Conservation (phyloP, 1,140 invertebrate genomes). For the Neotoxoptera formosana region DNA sequence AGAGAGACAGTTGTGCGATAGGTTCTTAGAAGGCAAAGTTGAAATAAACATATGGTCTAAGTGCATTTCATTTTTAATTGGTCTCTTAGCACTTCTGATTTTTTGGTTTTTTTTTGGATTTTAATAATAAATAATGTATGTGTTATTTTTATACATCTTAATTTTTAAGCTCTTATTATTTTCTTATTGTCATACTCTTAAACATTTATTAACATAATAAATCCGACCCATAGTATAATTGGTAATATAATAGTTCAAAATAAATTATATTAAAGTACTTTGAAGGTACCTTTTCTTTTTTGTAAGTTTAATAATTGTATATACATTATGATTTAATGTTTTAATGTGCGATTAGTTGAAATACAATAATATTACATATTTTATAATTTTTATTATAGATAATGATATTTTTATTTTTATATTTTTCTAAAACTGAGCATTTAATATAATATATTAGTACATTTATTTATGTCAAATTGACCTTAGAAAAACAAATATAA, state of each 20-base stretch:
- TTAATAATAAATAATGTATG: not conserved
- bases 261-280: not conserved
- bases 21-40: not conserved
- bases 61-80: conserved; percentile 28
- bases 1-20: conserved; percentile 35
- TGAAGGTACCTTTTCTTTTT: not conserved
- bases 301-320: not conserved
- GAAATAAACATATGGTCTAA: not conserved
- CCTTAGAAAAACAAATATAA: too few species aligned
- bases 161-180: not conserved
- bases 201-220: too few species aligned
- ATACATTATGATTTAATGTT: not conserved
- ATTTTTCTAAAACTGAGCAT: too few species aligned
- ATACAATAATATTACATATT: not conserved
- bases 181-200: not conserved
- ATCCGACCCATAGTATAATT: not conserved
- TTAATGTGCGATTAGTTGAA: not conserved
- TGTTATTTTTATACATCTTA: too few species aligned
- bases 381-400: too few species aligned
- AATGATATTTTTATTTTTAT: too few species aligned
- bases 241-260: not conserved
- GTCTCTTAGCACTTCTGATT: not conserved
- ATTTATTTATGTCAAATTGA: too few species aligned
- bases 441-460: too few species aligned
- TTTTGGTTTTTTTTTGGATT: conserved; percentile 18